Conservation (phyloP, 2,113 vertebrate species). For the Henicopernis longicauda region DNA sequence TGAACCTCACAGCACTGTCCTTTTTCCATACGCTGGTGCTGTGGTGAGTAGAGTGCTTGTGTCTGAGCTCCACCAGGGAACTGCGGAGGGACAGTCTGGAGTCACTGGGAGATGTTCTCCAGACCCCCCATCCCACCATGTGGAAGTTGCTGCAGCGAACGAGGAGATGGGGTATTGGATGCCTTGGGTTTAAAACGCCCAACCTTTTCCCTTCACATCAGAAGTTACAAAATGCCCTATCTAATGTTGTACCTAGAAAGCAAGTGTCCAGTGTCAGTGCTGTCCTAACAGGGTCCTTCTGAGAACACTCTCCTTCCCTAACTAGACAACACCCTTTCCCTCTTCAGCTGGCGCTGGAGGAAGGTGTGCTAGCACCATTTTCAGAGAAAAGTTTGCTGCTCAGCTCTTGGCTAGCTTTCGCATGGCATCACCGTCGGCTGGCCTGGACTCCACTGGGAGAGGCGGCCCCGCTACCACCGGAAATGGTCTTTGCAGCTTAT, state of each 20-base stretch:
- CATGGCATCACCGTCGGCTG: accelerated
- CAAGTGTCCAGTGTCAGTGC: background rate
- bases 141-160: background rate
- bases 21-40: background rate
- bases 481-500: background rate
- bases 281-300: background rate
- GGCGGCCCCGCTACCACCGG: background rate
- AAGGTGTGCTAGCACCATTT: background rate
- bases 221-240: background rate
- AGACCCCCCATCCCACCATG: background rate
- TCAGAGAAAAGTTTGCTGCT: background rate
- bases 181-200: background rate
- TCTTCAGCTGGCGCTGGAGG: background rate
- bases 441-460: background rate
- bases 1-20: background rate
- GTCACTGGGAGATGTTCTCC: background rate
- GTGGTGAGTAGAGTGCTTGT: accelerated
- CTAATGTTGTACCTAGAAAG: background rate
- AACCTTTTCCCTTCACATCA: background rate
- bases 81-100: background rate
- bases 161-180: background rate
- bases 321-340: background rate
- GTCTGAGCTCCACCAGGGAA: background rate
- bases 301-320: background rate
- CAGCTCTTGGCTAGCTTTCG: background rate